These are phyloP conservation scores for Chaetura pelagica DNA, from an alignment of 2,113 vertebrate species.

Conservation along the genomic window DNA sequence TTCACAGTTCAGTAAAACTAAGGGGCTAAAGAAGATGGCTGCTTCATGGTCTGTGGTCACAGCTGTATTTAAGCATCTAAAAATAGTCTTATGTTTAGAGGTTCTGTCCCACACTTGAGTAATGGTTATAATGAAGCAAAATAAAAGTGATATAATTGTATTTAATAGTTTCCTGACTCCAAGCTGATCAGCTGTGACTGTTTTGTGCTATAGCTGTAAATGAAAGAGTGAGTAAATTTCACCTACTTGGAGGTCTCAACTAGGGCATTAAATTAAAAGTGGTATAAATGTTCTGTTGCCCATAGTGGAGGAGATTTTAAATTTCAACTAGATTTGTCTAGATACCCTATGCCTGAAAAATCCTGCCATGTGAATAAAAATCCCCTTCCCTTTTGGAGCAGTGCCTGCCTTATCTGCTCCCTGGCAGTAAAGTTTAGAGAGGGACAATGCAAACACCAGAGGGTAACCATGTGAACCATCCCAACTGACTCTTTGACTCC, in stretches of 20 bases:
- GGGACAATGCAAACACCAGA: neutral
- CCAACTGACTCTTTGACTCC: neutral
- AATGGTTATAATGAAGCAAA: neutral
- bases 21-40: neutral
- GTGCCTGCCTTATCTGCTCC: neutral
- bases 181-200: neutral
- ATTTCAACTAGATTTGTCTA: neutral
- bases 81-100: neutral
- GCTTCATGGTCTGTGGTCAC: neutral
- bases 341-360: neutral
- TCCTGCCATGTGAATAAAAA: neutral
- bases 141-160: neutral
- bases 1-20: neutral
- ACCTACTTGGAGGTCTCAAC: neutral
- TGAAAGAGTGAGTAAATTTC: neutral
- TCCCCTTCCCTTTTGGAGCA: neutral
- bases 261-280: neutral
- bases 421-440: neutral
- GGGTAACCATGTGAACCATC: neutral
- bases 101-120: neutral
- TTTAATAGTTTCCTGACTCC: neutral
- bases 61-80: neutral
- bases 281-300: neutral
- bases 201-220: neutral
- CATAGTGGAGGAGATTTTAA: neutral